Percentiles rank a stretch among this genome's conserved stretches.
These are phyloP conservation scores for Corythornis madagascariensis DNA, from an alignment of 2,113 vertebrate species.

Conservation along the genomic window DNA sequence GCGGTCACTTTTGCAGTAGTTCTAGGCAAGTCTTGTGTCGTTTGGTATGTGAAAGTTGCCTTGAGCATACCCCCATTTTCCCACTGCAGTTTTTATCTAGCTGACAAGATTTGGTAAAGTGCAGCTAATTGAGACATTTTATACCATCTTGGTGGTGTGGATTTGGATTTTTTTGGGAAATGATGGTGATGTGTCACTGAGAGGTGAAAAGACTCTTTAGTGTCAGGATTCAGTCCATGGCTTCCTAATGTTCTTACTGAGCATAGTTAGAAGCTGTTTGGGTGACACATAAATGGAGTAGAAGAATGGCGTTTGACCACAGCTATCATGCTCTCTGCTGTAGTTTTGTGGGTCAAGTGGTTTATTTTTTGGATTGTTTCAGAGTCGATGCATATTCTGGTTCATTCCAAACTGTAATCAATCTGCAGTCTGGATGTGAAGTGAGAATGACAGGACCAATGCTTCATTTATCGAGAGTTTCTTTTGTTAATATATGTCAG, in stretches of 20 bases:
- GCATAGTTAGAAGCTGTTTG: neutral
- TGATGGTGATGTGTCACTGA: neutral
- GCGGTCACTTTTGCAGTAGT: neutral
- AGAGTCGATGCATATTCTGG: neutral
- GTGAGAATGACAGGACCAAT: neutral
- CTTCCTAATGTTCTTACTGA: neutral
- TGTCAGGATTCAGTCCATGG: neutral
- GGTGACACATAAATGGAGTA: neutral
- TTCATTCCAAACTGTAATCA: neutral
- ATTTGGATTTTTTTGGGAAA: neutral
- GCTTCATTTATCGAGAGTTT: neutral
- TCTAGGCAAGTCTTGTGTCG: neutral
- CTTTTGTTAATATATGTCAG: neutral
- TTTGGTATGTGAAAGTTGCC: neutral
- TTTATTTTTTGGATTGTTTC: neutral
- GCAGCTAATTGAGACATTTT: neutral
- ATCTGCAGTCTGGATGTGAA: neutral
- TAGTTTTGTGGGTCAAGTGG: neutral
- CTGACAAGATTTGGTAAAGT: neutral
- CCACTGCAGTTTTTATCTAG: neutral
- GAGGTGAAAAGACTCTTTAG: no score
- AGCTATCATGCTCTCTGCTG: neutral
- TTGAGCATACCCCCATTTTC: neutral
- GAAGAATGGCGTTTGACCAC: neutral
- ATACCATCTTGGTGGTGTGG: no score